Percentiles rank a stretch among this genome's conserved stretches.
These are phyloP conservation scores for Lamproptera curius DNA, from an alignment of 2,888 invertebrate genomes.

Conservation along the genomic window DNA sequence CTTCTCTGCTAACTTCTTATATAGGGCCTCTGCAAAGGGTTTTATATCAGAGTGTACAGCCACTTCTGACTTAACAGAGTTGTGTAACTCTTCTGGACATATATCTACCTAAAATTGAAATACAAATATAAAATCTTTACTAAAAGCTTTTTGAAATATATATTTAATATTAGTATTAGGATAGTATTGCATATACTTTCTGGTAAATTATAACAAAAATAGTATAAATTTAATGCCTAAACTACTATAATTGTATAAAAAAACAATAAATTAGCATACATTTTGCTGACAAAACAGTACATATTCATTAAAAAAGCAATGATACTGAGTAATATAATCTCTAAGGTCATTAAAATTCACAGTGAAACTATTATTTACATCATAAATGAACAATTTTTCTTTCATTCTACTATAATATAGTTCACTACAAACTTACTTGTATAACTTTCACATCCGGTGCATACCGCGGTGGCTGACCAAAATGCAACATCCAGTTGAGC, in stretches of 20 bases:
- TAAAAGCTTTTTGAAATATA: no score
- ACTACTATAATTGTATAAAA: no score
- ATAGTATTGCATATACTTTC: background rate
- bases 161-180: background rate
- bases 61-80: slow-evolving; percentile 88
- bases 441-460: slow-evolving; percentile 90
- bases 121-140: slow-evolving; percentile 23
- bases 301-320: no score
- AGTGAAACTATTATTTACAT: no score
- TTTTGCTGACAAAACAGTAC: no score
- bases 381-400: no score
- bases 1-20: slow-evolving; percentile 73
- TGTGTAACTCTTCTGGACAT: slow-evolving; percentile 93
- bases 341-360: no score
- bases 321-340: no score
- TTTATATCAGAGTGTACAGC: slow-evolving; percentile 92
- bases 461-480: slow-evolving; percentile 93
- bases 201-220: no score
- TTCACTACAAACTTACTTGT: slow-evolving; percentile 74
- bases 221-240: no score
- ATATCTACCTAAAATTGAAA: slow-evolving; percentile 85
- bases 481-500: slow-evolving; percentile 98
- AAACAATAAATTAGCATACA: no score
- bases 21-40: slow-evolving; percentile 83
- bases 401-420: no score